These are phyloP conservation scores for Mechanitis mazaeus DNA, from an alignment of 2,888 invertebrate species.

Conservation along the genomic window DNA sequence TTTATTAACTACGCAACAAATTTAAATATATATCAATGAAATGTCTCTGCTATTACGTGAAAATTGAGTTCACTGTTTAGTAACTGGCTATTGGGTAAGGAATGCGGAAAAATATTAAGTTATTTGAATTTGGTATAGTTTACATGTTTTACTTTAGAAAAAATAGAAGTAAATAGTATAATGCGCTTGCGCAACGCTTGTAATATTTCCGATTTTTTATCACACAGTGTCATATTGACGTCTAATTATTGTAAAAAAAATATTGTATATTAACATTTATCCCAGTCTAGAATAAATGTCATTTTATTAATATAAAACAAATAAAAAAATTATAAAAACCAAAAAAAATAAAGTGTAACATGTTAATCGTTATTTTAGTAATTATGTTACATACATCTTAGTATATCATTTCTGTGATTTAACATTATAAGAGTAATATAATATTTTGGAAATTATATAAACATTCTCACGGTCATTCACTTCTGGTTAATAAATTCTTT, in stretches of 20 bases:
- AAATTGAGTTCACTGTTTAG: constrained; percentile 28
- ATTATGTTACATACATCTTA: too few relatives aligned
- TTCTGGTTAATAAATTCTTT: not conserved
- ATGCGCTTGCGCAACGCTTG: too few relatives aligned
- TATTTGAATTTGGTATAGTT: not conserved
- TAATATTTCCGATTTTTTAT: too few relatives aligned
- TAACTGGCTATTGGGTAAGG: constrained; percentile 19
- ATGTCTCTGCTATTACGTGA: constrained; percentile 27
- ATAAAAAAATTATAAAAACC: too few relatives aligned
- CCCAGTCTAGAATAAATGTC: too few relatives aligned
- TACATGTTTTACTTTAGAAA: not conserved
- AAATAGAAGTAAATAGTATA: too few relatives aligned
- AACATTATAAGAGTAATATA: not conserved
- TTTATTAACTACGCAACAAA: constrained; percentile 25
- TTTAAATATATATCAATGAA: constrained; percentile 33
- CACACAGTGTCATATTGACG: too few relatives aligned
- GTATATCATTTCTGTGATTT: not conserved
- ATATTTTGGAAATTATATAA: constrained; percentile 6
- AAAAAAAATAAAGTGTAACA: too few relatives aligned
- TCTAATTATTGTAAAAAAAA: too few relatives aligned
- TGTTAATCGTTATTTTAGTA: too few relatives aligned
- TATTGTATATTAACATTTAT: too few relatives aligned
- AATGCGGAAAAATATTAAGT: constrained; percentile 18
- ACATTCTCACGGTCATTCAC: not conserved
- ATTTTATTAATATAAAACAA: too few relatives aligned